Percentiles rank a stretch among this genome's conserved stretches.
Evolutionary conservation across 2,113 vertebrate genomes (phyloP).

Genomic region (Geococcyx californianus): DNA sequence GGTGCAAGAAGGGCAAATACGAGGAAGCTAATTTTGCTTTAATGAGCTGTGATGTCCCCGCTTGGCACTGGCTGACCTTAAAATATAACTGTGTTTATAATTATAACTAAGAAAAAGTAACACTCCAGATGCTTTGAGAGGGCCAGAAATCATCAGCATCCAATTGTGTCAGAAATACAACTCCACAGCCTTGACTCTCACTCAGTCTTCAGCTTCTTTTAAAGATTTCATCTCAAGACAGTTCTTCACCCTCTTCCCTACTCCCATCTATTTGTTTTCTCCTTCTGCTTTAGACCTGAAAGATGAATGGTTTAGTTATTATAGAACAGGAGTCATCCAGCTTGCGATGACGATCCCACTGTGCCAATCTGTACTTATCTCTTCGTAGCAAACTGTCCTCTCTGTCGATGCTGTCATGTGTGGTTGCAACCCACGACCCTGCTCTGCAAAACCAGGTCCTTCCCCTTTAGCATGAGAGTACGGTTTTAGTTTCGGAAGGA

Average conservation of each 20-base stretch:
- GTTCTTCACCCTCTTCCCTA: not conserved
- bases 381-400: not conserved
- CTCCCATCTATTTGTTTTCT: not conserved
- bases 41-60: constrained; percentile 40
- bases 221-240: not conserved
- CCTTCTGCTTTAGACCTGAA: not conserved
- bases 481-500: not conserved
- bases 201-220: not conserved
- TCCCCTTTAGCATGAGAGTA: not conserved
- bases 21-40: constrained; percentile 52
- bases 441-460: not conserved
- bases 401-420: not conserved
- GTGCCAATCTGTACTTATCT: fast-evolving
- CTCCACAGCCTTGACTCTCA: not conserved
- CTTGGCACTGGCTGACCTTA: constrained; percentile 32
- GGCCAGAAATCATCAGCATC: not conserved
- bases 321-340: not conserved
- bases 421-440: not conserved
- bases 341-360: fast-evolving
- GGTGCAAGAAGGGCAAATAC: constrained; percentile 30
- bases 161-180: not conserved
- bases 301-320: not conserved
- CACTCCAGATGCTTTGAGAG: not conserved
- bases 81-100: constrained; percentile 51
- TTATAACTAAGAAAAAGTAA: constrained; percentile 20